These are phyloP conservation scores for Bubo bubo DNA, from an alignment of 2,113 vertebrate genomes.

Conservation along the genomic window DNA sequence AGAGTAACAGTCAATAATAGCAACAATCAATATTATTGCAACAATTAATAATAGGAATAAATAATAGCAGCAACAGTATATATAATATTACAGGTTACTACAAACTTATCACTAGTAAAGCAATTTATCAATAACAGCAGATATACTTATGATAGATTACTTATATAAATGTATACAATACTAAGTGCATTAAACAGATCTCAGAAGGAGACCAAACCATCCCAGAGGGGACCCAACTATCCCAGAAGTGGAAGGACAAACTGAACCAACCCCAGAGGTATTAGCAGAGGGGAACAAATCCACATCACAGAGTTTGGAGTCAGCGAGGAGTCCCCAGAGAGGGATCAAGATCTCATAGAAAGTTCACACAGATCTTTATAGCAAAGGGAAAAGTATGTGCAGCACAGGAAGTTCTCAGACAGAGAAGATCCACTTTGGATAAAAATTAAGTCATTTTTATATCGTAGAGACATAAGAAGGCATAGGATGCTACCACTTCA, in stretches of 20 bases:
- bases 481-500: background rate
- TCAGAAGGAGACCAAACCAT: background rate
- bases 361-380: background rate
- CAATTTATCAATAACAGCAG: background rate
- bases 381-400: background rate
- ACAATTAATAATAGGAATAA: background rate
- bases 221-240: background rate
- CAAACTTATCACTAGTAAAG: background rate
- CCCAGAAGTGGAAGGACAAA: background rate
- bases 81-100: background rate
- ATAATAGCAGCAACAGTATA: background rate
- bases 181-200: background rate
- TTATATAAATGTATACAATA: background rate
- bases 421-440: background rate
- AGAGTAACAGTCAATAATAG: background rate
- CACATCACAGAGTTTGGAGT: background rate
- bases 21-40: background rate
- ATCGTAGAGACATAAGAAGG: background rate
- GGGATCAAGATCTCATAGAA: background rate
- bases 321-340: rapidly evolving
- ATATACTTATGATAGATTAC: background rate
- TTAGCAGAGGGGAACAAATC: background rate
- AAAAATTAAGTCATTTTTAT: background rate
- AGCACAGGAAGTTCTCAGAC: background rate
- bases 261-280: background rate